Evolutionary conservation across 1,140 invertebrate genomes (phyloP).

Genomic region (Drosophila sulfurigaster): DNA sequence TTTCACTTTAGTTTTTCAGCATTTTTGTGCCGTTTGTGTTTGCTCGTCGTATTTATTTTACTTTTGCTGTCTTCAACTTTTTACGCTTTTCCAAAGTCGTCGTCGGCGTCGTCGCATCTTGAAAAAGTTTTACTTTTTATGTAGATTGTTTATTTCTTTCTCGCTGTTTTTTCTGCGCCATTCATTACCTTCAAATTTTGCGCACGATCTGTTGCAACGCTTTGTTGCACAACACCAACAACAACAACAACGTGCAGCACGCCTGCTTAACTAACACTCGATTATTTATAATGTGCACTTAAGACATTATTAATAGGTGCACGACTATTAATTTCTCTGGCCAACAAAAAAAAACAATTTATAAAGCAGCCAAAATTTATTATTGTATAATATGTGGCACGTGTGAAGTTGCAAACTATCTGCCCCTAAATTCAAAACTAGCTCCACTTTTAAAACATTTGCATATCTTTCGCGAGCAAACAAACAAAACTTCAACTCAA

Average conservation of each 20-base stretch:
- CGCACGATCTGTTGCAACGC: constrained; percentile 81
- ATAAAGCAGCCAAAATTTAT: constrained; percentile 21
- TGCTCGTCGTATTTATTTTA: constrained; percentile 69
- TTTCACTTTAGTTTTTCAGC: constrained; percentile 78
- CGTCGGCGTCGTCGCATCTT: constrained; percentile 44
- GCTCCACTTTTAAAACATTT: constrained; percentile 37
- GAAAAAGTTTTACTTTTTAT: constrained; percentile 74
- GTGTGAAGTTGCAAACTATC: constrained; percentile 20
- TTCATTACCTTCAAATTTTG: constrained; percentile 73
- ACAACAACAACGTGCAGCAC: constrained; percentile 45
- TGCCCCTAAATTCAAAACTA: constrained; percentile 3
- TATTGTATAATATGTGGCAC: constrained; percentile 51
- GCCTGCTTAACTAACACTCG: constrained; percentile 67
- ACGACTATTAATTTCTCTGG: constrained; percentile 58
- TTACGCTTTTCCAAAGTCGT: constrained; percentile 79
- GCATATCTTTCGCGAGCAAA: constrained; percentile 32
- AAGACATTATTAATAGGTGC: constrained; percentile 57
- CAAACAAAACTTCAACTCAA: constrained; percentile 9
- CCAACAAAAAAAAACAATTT: constrained; percentile 19
- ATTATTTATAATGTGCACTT: constrained; percentile 63
- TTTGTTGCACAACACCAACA: constrained; percentile 62
- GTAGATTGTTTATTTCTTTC: constrained; percentile 54
- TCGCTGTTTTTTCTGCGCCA: constrained; percentile 24
- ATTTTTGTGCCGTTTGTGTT: constrained; percentile 18
- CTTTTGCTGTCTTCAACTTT: constrained; percentile 70